phyloP scores from a whole-genome alignment of 2,797 vertebrate genomes.

The Apogon hyalosoma region DNA sequence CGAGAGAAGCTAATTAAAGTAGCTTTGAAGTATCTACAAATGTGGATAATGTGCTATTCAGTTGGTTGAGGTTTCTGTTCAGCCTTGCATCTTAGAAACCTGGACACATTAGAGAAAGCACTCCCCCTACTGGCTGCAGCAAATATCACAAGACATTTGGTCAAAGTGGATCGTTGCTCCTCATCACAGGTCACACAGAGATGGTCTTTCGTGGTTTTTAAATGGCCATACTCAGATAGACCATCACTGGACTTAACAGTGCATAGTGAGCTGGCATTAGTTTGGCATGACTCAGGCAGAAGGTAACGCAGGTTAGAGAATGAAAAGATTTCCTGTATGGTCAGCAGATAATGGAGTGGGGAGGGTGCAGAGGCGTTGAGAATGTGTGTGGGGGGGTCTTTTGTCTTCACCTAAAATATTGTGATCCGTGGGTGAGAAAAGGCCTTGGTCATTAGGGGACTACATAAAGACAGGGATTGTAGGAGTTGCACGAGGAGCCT shows the following conservation, averaged over 20 bases:
- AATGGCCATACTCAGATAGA: constrained; percentile 48
- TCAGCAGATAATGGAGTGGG: constrained; percentile 62
- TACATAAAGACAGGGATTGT: constrained; percentile 80
- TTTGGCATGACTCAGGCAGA: constrained; percentile 62
- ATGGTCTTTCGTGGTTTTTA: constrained; percentile 36
- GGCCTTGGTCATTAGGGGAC: constrained; percentile 77
- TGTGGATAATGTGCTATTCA: constrained; percentile 57
- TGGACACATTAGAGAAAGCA: constrained; percentile 61
- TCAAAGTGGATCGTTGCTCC: constrained; percentile 44
- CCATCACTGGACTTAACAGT: constrained; percentile 52
- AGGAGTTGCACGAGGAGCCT: constrained; percentile 76
- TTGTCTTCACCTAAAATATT: constrained; percentile 83
- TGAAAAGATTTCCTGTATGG: constrained; percentile 73
- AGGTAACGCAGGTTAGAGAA: constrained; percentile 58
- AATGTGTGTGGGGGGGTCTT: constrained; percentile 53
- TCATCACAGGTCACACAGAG: constrained; percentile 43
- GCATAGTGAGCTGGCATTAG: constrained; percentile 27
- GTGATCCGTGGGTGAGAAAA: constrained; percentile 82
- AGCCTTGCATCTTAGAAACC: constrained; percentile 39
- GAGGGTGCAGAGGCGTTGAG: constrained; percentile 58
- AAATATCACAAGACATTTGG: constrained; percentile 22
- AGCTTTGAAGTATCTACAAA: constrained; percentile 64
- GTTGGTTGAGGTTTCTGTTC: constrained; percentile 48
- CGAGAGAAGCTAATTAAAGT: constrained; percentile 55
- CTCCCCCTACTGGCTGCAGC: constrained; percentile 82